Evolutionary conservation across 53 echinoderm and acorn worm species (phyloP).

Genomic region (Patiria pectinifera): DNA sequence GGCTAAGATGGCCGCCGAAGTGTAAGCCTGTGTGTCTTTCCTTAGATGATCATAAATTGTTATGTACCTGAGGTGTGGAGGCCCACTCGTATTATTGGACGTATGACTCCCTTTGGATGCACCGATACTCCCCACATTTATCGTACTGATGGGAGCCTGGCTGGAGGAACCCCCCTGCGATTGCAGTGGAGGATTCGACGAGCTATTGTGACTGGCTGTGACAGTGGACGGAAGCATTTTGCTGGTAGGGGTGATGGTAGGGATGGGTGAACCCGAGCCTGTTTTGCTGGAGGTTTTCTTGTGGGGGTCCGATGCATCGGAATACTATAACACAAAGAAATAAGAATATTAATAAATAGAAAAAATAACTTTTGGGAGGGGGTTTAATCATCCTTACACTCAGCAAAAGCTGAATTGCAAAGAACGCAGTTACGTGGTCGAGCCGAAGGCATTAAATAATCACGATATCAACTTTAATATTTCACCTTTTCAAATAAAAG

Average conservation of each 20-base stretch:
- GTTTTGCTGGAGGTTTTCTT: slow-evolving; percentile 61
- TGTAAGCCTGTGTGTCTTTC: too few relatives aligned
- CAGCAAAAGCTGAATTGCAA: too few relatives aligned
- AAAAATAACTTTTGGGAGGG: too few relatives aligned
- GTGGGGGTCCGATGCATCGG: slow-evolving; percentile 15
- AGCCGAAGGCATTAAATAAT: too few relatives aligned
- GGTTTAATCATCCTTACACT: too few relatives aligned
- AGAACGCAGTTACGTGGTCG: too few relatives aligned
- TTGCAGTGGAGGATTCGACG: slow-evolving; percentile 72
- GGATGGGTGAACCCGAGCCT: slow-evolving; percentile 57
- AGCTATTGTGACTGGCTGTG: slow-evolving; percentile 77
- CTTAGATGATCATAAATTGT: neutral
- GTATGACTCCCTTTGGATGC: slow-evolving; percentile 80
- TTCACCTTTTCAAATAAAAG: too few relatives aligned
- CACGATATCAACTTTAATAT: too few relatives aligned
- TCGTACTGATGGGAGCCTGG: slow-evolving; percentile 88
- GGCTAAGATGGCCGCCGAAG: too few relatives aligned
- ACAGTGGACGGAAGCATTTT: slow-evolving; percentile 75
- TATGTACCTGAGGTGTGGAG: slow-evolving; percentile 80
- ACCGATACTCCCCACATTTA: slow-evolving; percentile 91
- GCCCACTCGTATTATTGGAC: slow-evolving; percentile 73
- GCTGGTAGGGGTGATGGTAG: slow-evolving; percentile 69
- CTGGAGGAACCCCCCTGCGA: slow-evolving; percentile 44
- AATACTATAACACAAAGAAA: slow-evolving; percentile 2
- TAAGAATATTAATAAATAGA: neutral